Evolutionary conservation across 2,888 invertebrate genomes (phyloP), one percentile per base, ranked within the genome.

Genomic region (Polymixis flavicincta): DNA sequence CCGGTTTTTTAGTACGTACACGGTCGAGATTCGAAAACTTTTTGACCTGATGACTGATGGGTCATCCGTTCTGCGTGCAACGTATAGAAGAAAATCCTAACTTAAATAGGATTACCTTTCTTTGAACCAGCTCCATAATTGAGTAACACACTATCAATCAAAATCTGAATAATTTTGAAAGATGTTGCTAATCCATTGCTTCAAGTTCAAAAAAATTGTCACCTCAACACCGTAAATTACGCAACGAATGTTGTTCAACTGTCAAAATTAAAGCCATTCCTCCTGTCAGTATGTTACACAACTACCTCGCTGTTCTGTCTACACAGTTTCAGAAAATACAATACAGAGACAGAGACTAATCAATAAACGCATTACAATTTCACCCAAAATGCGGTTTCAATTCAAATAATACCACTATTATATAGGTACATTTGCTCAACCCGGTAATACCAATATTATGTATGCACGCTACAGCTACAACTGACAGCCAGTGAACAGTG

Each of bases 401-500:
- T 64, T 32, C 45, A 68, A 65, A 67, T 55, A 28, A 32, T 32
- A 9, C 42, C n/a, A 59, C 28, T 54, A 68, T 45, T 55, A 37
- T 54, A 54, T 55, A 37, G 54, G 52, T 52, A 52, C 64, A 52
- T 52, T 54, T 70, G 45, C 75, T 59, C 54, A 76, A 63, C 61
- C 32, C 52, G 45, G 69, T 80, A 60, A 68, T 69, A 52, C 28
- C 54, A 60, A 68, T 68, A 80, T 80, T 71, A 80, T 64, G 70
- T 66, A 76, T 67, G 76, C 59, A 59, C 52, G 74, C 65, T 80
- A 71, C 52, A 19, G 74, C 65, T 80, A 71, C 52, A 19, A 37
- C 75, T 65, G 82, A 74, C 81, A 59, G 25, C 37, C 65, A 61
- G 50, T 54, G 85, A 69, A 69, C 82, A 82, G n/a, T n/a, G 82